Base-by-base conservation (phyloP, 2,888 invertebrate genomes). In the Orthosia incerta region DNA sequence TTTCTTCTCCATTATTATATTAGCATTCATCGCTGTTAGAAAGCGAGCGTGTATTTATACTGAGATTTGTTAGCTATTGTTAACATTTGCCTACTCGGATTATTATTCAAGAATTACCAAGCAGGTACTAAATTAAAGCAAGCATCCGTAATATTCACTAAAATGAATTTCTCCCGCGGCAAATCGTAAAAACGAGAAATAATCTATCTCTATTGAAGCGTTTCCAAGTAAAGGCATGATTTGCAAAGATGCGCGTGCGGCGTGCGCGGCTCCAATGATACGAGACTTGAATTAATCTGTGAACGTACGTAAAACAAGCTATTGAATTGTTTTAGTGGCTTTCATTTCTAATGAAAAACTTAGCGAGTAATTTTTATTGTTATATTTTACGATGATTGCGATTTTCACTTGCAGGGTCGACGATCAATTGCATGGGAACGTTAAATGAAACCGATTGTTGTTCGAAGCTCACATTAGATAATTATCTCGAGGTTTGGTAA, bases 171-270 rank as follows among this genome's bases (percentile, higher is more conserved):
- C 91, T 91, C 91, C 85, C 75, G 84, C 86, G 76, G 82, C 80
- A 74, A 81, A 84, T 88, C 67, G 86, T 86, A 92, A 93, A 93
- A 94, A 91, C 91, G 86, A 88, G 90, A 92, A 94, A 94, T 94
- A 91, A 90, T 93, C 90, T 84, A 83, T 80, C 82, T 89, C 92
- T 88, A 94, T 92, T 94, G 90, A 94, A 91, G 95, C 94, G 92
- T 92, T 89, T 90, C 91, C 85, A 90, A 91, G 92, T 90, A 92
- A 86, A 88, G 89, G 88, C 89, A 90, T 92, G 89, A 91, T 91
- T 90, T 90, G 88, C 89, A 89, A 88, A 90, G 88, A 89, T 89
- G 89, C 87, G 76, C 85, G 78, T 78, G 82, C 64, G 78, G 76
- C 85, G 78, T 82, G 82, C 64, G 78, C 74, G 74, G 88, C 85